These are phyloP conservation scores for Carapus acus DNA, from an alignment of 2,797 vertebrate genomes.

Conservation along the genomic window DNA sequence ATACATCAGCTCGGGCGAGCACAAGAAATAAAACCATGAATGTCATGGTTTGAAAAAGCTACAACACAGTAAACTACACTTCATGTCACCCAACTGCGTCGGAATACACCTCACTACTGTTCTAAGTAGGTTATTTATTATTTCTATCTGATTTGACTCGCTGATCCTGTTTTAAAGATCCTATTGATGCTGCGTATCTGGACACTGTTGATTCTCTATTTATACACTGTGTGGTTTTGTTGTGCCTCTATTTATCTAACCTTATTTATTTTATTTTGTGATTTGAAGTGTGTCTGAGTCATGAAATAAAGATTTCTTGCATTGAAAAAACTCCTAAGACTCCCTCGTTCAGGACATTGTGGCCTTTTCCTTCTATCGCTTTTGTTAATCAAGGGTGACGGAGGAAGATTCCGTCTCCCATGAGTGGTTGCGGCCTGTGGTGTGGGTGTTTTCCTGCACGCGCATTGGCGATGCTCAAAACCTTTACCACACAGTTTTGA, in stretches of 20 bases:
- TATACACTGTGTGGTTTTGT: slow-evolving; percentile 18
- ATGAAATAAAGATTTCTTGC: slow-evolving; percentile 51
- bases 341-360: too few species aligned
- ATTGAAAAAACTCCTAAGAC: slow-evolving; percentile 12
- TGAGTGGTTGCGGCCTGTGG: too few species aligned
- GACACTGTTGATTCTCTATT: slow-evolving; percentile 40
- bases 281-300: slow-evolving; percentile 14
- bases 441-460: too few species aligned
- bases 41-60: slow-evolving; percentile 8
- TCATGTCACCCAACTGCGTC: background rate
- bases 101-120: slow-evolving; percentile 38
- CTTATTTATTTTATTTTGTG: slow-evolving; percentile 46
- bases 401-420: too few species aligned
- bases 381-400: too few species aligned
- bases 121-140: slow-evolving; percentile 19
- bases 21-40: slow-evolving; percentile 31
- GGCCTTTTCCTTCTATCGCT: too few species aligned
- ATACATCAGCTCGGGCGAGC: slow-evolving; percentile 51
- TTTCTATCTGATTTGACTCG: slow-evolving; percentile 12
- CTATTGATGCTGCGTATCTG: slow-evolving; percentile 28
- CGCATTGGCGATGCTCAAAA: too few species aligned
- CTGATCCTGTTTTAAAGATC: slow-evolving; percentile 23
- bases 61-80: slow-evolving; percentile 13
- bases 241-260: slow-evolving; percentile 45
- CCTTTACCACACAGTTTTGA: too few species aligned